Base-by-base conservation (phyloP, 2,113 vertebrate genomes). In the Sialia sialis region DNA sequence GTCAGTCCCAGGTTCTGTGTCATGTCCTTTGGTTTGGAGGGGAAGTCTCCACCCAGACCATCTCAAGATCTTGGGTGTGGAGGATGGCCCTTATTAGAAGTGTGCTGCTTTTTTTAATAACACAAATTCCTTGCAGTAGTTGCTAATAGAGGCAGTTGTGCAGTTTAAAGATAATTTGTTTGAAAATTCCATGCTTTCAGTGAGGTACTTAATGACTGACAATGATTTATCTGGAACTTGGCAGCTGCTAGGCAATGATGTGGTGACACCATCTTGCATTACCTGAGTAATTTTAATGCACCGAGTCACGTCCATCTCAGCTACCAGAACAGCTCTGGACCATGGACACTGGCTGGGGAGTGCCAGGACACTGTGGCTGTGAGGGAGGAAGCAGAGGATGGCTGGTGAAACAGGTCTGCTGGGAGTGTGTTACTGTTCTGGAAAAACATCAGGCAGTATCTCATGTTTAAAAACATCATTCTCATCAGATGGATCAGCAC, bases 41-140 rank as follows among this genome's bases (percentile, higher is more conserved):
- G 89, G 93, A 89, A 87, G 67, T 91, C 87, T 91, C 91, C 89
- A 87, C 87, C 81, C 87, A 73, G 84, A 69, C 21, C n/a, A 41
- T 72, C 76, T 72, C 7, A 2, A 72, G 69, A 41, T 48, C 77
- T 74, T 52, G 46, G 54, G 25, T 46, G 10, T 63, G 77, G 74
- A 91, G 66, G 62, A 38, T 49, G 46, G 54, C 78, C 73, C 69
- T 75, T 68, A 11, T 32, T 78, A 22, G 49, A 48, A 69, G 44
- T 13, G 2, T 58, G 20, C 49, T 79, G 74, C 58, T 89, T 82
- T 82, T 69, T 36, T 48, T 66, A 84, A 52, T n/a, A 67, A 43
- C 41, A 19, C 36, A 6, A 7, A 51, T 70, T 67, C 48, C 55
- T 76, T 41, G 41, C 41, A 11, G 44, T 22, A 49, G 54, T 58